Evolutionary conservation across 1,140 invertebrate genomes (phyloP).

Genomic region (Agraylea sexmaculata): DNA sequence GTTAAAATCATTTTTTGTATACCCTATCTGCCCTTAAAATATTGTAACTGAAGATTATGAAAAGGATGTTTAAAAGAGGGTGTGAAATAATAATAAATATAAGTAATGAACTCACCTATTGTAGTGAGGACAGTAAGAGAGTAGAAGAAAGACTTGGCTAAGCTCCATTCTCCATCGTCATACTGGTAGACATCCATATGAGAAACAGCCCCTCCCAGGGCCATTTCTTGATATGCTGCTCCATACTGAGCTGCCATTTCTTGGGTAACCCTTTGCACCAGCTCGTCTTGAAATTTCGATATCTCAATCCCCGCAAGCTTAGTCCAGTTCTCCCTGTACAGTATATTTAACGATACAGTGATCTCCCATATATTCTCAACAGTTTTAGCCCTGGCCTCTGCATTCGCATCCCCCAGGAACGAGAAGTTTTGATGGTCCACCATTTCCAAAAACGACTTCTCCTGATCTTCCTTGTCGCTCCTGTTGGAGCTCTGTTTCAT

Average conservation of each 20-base stretch:
- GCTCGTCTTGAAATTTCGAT: conserved; percentile 58
- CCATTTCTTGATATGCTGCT: conserved; percentile 39
- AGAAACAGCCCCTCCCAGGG: conserved; percentile 31
- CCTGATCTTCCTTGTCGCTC: conserved; percentile 27
- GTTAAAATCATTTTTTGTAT: no score
- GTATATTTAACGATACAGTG: conserved; percentile 83
- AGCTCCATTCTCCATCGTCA: conserved; percentile 74
- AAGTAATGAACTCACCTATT: conserved; percentile 71
- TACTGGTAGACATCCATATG: conserved; percentile 29
- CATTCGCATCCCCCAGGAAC: conserved; percentile 36
- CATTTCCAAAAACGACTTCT: conserved; percentile 26
- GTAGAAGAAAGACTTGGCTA: conserved; percentile 89
- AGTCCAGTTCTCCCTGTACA: conserved; percentile 93
- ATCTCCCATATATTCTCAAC: conserved; percentile 91
- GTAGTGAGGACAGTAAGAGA: conserved; percentile 92
- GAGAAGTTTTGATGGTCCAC: conserved; percentile 34
- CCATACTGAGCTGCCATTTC: conserved; percentile 50
- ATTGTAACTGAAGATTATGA: neutral
- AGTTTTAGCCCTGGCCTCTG: conserved; percentile 55
- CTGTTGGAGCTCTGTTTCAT: conserved; percentile 26
- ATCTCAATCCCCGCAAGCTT: conserved; percentile 42
- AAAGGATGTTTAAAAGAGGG: neutral
- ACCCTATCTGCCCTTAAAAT: no score
- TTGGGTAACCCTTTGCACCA: conserved; percentile 67
- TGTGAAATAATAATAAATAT: conserved; percentile 4